Conservation (phyloP, 2,888 invertebrate genomes). For the Cloeon dipterum region DNA sequence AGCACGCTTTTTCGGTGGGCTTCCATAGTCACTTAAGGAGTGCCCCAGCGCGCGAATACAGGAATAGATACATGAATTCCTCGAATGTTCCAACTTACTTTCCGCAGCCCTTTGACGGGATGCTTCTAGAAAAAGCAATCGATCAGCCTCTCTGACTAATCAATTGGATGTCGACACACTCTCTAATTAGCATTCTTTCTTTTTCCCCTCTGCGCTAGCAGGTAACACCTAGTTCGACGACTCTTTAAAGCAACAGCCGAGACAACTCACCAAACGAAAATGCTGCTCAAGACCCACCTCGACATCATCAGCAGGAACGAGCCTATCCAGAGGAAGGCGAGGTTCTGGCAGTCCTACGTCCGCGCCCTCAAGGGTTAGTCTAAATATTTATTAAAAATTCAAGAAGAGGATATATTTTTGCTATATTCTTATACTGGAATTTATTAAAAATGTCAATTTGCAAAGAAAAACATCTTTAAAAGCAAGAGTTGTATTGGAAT, state of each 20-base stretch:
- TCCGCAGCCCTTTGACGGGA: no score
- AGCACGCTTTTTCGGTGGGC: conserved; percentile 1
- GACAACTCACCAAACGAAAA: conserved; percentile 1
- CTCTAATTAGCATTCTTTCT: not conserved
- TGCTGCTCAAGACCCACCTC: conserved; percentile 72
- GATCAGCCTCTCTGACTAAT: not conserved
- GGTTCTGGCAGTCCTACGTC: conserved; percentile 84
- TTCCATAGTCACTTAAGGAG: not conserved
- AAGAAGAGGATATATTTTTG: no score
- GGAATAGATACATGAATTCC: not conserved
- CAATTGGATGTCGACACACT: no score
- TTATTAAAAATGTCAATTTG: no score
- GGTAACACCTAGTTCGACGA: not conserved
- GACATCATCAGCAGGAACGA: conserved; percentile 88
- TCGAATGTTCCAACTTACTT: not conserved
- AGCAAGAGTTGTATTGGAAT: no score
- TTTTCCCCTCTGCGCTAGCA: not conserved
- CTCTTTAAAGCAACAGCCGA: not conserved
- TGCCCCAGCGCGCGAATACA: not conserved
- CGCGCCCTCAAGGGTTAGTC: conserved; percentile 70
- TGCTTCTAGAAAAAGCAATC: no score
- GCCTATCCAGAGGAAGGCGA: conserved; percentile 76
- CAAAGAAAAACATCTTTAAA: no score
- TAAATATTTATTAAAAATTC: no score
- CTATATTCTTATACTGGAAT: no score